A percentile compares a stretch with the other conserved stretches of the same genome.
These are phyloP conservation scores for Anastatus disparis DNA, from an alignment of 1,140 invertebrate genomes.

Conservation along the genomic window DNA sequence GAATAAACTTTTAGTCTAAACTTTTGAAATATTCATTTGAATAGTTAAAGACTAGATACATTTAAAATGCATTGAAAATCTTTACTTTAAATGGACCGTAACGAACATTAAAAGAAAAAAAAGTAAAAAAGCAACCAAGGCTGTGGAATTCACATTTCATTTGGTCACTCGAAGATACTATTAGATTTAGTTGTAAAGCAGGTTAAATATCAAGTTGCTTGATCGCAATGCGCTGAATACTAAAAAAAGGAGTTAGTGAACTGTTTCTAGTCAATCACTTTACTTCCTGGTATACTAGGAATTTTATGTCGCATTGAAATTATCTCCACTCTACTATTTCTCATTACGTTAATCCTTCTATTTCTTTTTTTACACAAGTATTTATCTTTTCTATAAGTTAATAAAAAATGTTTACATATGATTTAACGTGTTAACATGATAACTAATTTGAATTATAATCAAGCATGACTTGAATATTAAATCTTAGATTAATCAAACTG, in stretches of 20 bases:
- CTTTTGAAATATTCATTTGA: no score
- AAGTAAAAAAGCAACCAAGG: not conserved
- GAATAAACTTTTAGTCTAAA: no score
- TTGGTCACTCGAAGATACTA: conserved; percentile 21
- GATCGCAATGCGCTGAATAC: conserved; percentile 7
- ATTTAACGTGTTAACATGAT: no score
- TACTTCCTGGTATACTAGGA: not conserved
- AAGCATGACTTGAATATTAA: no score
- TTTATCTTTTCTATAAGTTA: no score
- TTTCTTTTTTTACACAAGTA: no score
- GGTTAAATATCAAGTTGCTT: conserved; percentile 10
- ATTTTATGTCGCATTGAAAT: conserved; percentile 2
- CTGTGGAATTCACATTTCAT: conserved; percentile 25
- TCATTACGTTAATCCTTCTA: not conserved
- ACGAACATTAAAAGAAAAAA: conserved; percentile 3
- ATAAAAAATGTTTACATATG: no score
- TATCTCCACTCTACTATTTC: not conserved
- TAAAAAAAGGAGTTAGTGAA: not conserved
- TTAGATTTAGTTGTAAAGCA: conserved; percentile 3
- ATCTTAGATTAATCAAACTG: no score
- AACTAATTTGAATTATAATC: no score
- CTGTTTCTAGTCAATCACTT: conserved; percentile 12
- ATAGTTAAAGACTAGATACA: not conserved
- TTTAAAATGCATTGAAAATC: not conserved
- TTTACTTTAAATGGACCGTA: not conserved